Evolutionary conservation across 2,888 invertebrate species (phyloP).

Genomic region (Nasonia oneida): DNA sequence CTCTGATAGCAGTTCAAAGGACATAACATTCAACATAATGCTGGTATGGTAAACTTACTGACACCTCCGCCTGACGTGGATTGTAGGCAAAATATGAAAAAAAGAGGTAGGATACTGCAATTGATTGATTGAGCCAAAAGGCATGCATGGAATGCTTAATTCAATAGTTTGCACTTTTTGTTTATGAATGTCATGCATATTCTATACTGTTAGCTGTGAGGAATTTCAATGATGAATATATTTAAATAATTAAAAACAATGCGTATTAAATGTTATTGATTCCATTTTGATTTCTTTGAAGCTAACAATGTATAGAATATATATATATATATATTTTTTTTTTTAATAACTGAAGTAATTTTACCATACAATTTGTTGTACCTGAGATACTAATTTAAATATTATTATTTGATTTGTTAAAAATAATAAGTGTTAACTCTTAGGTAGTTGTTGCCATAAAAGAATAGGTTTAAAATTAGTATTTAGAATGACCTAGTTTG

Average conservation of each 20-base stretch:
- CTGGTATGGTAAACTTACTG: conserved; percentile 73
- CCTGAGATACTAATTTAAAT: conserved; percentile 23
- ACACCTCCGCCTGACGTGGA: conserved; percentile 75
- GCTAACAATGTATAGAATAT: background rate
- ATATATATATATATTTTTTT: background rate
- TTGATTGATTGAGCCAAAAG: conserved; percentile 52
- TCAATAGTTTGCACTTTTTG: conserved; percentile 46
- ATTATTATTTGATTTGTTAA: background rate
- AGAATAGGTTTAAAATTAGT: conserved; percentile 14
- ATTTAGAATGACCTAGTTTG: conserved; percentile 10
- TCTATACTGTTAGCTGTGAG: conserved; percentile 48
- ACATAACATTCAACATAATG: conserved; percentile 62
- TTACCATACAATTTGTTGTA: conserved; percentile 56
- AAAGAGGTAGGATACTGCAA: conserved; percentile 66
- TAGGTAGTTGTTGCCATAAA: conserved; percentile 3
- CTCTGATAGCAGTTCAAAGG: conserved; percentile 35
- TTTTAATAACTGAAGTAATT: conserved; percentile 38
- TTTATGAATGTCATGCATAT: conserved; percentile 60
- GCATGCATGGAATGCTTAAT: conserved; percentile 57
- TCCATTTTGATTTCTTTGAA: background rate
- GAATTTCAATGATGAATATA: conserved; percentile 52
- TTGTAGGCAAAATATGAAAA: conserved; percentile 74
- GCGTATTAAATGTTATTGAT: conserved; percentile 31
- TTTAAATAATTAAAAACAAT: conserved; percentile 51
- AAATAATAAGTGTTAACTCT: background rate